Evolutionary conservation across 2,113 vertebrate species (phyloP).

Genomic region (Pycnonotus jocosus): DNA sequence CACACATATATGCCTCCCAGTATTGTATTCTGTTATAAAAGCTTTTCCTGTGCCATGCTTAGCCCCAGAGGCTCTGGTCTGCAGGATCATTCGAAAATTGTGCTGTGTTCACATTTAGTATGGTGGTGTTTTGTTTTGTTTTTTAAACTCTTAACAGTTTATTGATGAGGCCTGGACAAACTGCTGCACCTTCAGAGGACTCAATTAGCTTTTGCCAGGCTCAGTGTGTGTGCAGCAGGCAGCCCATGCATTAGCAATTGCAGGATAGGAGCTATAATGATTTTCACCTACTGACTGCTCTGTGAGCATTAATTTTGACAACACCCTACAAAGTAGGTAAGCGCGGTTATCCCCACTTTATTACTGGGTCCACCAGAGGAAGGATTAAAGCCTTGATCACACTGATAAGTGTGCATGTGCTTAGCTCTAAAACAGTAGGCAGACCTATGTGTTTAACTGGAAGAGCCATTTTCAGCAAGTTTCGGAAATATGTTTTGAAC

Average conservation of each 20-base stretch:
- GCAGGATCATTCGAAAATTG: neutral
- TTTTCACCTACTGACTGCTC: constrained; percentile 22
- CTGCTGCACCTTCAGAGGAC: constrained; percentile 30
- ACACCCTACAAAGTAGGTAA: neutral
- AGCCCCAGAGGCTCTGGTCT: neutral
- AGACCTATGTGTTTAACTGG: neutral
- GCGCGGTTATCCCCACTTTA: neutral
- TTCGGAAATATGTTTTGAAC: neutral
- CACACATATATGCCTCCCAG: neutral
- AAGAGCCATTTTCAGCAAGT: neutral
- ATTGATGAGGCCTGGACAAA: constrained; percentile 37
- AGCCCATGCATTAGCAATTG: constrained; percentile 8
- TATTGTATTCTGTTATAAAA: neutral
- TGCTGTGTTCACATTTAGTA: constrained; percentile 20
- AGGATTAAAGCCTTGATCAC: neutral
- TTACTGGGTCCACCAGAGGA: neutral
- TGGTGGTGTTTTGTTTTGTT: neutral
- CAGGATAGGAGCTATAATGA: constrained; percentile 19
- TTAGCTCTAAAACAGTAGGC: neutral
- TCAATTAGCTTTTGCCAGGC: constrained; percentile 15
- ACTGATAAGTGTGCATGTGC: neutral
- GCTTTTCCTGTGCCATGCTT: neutral
- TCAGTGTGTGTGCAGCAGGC: neutral
- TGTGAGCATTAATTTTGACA: constrained; percentile 26
- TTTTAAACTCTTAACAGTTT: constrained; percentile 45